Evolutionary conservation across 1,140 invertebrate species (phyloP), one percentile per base, ranked within the genome.

Genomic region (Agrilus planipennis): DNA sequence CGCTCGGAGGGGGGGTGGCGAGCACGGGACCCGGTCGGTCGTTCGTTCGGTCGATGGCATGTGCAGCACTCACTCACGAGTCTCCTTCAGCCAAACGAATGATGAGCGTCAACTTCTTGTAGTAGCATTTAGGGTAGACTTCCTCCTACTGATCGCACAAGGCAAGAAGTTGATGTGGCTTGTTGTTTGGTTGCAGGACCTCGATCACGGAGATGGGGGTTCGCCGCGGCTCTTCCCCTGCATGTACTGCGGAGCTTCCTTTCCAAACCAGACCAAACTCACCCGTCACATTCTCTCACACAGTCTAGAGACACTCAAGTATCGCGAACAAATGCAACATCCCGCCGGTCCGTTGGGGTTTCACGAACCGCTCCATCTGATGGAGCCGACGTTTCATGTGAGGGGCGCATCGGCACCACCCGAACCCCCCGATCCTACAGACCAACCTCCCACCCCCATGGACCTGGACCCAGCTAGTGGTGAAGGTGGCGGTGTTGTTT

Each of bases 101-200:
- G 85, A 85, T 86, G 83, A 87, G 79, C 84, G 84, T 89, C 84
- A 89, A 89, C 85, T 88, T 89, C 85, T 89, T 83, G 81, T 56
- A 51, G 38, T 40, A 31, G 42, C 50, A 34, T 47, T 45, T 39
- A 44, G 40, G 40, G 40, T 46, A 51, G 46, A 40, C 41, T 40
- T n/a, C n/a, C 44, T 44, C 25, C 38, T 45, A 38, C 10, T 19
- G 39, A 28, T 20, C 10, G 31, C 32, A 38, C 16, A 44, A 36
- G 46, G 60, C 69, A 84, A 86, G 84, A 87, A 87, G 84, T 87
- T 87, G 83, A 86, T 85, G 80, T 79, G 79, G 75, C 77, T 83
- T n/a, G n/a, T 81, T 84, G 81, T 83, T 83, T 83, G 77, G 81
- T 85, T 86, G 79, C 82, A 87, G 84, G 82, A 84, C 73, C 72